Conservation (phyloP, 2,113 vertebrate species). For the Cheilinus undulatus region DNA sequence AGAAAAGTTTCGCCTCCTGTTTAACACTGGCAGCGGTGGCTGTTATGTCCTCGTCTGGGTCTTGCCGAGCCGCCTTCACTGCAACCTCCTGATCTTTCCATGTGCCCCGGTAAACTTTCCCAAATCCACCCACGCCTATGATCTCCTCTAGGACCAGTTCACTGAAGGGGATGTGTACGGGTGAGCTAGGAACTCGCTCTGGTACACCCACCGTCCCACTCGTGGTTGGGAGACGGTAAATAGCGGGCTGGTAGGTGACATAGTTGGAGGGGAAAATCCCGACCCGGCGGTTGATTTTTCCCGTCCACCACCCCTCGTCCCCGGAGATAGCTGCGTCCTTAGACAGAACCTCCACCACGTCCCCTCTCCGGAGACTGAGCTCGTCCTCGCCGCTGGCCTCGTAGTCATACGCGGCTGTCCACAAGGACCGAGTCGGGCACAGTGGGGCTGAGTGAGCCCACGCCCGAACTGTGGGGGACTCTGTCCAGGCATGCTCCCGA, state of each 20-base stretch:
- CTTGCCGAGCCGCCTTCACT: constrained; percentile 93
- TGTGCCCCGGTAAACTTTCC: constrained; percentile 93
- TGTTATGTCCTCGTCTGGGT: constrained; percentile 93
- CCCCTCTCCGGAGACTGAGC: constrained; percentile 88
- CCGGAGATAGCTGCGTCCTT: constrained; percentile 90
- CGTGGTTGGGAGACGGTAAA: constrained; percentile 73
- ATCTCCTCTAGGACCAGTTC: constrained; percentile 92
- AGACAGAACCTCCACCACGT: constrained; percentile 90
- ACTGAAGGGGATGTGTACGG: constrained; percentile 88
- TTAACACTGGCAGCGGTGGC: constrained; percentile 90
- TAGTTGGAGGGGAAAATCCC: constrained; percentile 92
- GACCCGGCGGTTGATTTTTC: constrained; percentile 89
- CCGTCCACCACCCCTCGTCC: constrained; percentile 93
- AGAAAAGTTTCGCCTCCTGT: constrained; percentile 93
- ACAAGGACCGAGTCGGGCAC: constrained; percentile 82
- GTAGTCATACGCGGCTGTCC: constrained; percentile 91
- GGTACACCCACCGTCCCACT: constrained; percentile 61
- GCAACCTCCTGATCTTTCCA: constrained; percentile 93
- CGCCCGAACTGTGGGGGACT: constrained; percentile 73
- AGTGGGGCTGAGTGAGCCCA: constrained; percentile 85
- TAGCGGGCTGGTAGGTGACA: constrained; percentile 85
- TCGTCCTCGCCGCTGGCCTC: constrained; percentile 91
- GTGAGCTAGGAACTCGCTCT: constrained; percentile 78
- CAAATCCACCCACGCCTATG: constrained; percentile 95
- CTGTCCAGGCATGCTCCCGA: constrained; percentile 78